Conservation (phyloP, 2,113 vertebrate genomes). For the Terrapene triunguis region DNA sequence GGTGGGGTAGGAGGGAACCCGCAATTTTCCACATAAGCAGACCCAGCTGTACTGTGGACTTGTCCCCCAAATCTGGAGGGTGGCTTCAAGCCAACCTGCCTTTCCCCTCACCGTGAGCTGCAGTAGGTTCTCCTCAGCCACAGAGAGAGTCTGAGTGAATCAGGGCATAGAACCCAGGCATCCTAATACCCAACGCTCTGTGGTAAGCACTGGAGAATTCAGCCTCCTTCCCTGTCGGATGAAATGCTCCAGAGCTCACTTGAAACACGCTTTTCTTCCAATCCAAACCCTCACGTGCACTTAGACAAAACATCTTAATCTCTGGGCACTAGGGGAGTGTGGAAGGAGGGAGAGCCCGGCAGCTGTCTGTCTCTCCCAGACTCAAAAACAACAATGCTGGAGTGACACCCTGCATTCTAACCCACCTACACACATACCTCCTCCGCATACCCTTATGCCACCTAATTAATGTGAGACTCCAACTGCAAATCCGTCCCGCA, state of each 20-base stretch:
- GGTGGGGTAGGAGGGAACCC: background rate
- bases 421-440: constrained; percentile 69
- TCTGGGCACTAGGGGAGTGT: background rate
- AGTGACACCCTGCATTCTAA: constrained; percentile 54
- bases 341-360: background rate
- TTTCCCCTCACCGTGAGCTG: background rate
- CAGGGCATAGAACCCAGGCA: background rate
- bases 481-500: constrained; percentile 25
- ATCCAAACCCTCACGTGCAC: background rate
- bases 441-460: constrained; percentile 19
- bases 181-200: background rate
- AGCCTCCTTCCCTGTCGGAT: background rate
- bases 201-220: background rate
- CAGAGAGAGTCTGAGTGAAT: background rate
- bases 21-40: background rate
- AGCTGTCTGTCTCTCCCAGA: constrained; percentile 53
- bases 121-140: background rate
- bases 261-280: background rate
- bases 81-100: background rate
- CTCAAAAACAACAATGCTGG: constrained; percentile 5
- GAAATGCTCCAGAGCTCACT: constrained; percentile 16
- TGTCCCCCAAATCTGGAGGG: background rate
- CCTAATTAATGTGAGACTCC: background rate
- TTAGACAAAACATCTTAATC: background rate
- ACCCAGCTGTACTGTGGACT: background rate